Evolutionary conservation across 2,797 vertebrate genomes (phyloP), one percentile per base, ranked within the genome.

Genomic region (Lycodopsis pacificus): DNA sequence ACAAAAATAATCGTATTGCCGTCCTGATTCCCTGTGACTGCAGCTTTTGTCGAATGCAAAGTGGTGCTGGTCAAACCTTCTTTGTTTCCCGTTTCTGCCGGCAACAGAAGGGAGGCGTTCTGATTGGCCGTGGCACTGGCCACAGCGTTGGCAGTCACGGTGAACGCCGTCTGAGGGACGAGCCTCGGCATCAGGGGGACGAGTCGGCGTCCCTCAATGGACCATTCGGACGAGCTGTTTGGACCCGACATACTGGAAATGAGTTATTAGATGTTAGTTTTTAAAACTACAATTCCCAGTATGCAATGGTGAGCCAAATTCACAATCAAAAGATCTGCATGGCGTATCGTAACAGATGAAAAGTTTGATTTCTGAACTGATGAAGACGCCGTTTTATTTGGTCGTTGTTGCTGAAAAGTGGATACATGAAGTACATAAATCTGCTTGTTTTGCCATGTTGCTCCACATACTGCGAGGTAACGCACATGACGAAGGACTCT

Each of bases 181-280:
- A 99, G 95, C 7, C 98, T 95, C 0, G 98, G 98, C 98, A 99
- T 99, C 86, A 99, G 87, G 0, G 98, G 98, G 20, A 99, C 98
- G 65, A 99, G 95, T 2, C 98, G 95, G 2, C 98, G 97, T 9
- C 98, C 98, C 92, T 99, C 98, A 7, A 99, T 98, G 77, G 97
- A 98, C 98, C 98, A 99, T 78, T 99, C 97, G 0, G 98, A 97
- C n/a, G 97, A 98, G 89, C 97, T 99, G 93, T 98, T 99, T 4
- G 97, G 98, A 69, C 98, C 98, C 1, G 98, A 99, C 98, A 99
- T 99, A 86, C 98, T 99, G 84, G 85, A 91, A 80, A 7, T 4
- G 1, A 22, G n/a, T 34, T 4, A 5, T 30, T 7, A 17, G n/a
- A 46, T 17, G 20, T 11, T 22, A 7, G 4, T 5, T 57, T 62